Evolutionary conservation across 2,888 invertebrate genomes (phyloP), one percentile per base, ranked within the genome.

Genomic region (Drosophila subsilvestris): DNA sequence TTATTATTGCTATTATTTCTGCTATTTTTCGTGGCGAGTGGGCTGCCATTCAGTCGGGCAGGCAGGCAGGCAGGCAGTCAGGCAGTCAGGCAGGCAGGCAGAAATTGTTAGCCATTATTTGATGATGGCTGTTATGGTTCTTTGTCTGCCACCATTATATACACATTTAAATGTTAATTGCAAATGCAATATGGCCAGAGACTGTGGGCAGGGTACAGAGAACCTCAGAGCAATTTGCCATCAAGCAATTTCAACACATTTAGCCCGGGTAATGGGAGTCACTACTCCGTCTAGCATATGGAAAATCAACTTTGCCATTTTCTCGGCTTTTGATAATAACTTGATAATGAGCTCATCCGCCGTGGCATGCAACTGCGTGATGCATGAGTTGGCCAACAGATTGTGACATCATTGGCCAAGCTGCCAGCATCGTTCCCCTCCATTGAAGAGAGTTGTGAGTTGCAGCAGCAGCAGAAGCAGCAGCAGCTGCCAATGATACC

Each of bases 301-400:
- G 53, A 59, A 79, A 77, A 75, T 70, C 53, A 62, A 61, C 60
- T 55, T 60, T 70, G 70, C 61, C 51, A 73, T 78, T 79, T 73
- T 55, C 68, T 62, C 57, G 42, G 57, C 78, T 49, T 65, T 75
- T 81, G 72, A 80, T 84, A 84, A 86, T 83, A 80, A 77, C 79
- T 69, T 71, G 75, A 83, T 86, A 86, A 86, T 84, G 78, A 84
- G 86, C 75, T 66, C 78, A 82, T 76, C 86, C 82, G 80, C 56
- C 51, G 72, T 62, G 63, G 69, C 78, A 60, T 63, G 60, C 61
- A 62, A 53, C 54, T 50, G 57, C 44, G 65, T 74, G 56, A 83
- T 68, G 73, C 73, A 83, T 72, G 79, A 70, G 67, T 50, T 79
- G 77, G 60, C 63, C 73, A 80, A 73, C 80, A 72, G 66, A 75